phyloP scores from a whole-genome alignment of 1,140 invertebrate genomes.

The Cheumatopsyche charites region DNA sequence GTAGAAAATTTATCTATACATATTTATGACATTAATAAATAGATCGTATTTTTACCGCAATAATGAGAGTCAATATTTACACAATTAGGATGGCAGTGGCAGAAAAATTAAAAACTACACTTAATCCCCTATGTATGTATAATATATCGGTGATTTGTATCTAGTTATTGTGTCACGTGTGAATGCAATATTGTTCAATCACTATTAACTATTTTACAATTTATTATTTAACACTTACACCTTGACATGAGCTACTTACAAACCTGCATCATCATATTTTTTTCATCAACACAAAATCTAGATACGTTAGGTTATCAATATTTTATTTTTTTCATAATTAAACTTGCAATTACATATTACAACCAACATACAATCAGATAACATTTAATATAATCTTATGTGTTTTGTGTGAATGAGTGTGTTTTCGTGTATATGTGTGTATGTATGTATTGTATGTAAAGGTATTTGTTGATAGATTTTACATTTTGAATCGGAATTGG shows the following conservation, averaged over 20 bases:
- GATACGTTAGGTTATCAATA: conserved; percentile 9
- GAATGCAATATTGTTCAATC: conserved; percentile 25
- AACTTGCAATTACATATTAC: conserved; percentile 18
- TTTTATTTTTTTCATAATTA: not conserved
- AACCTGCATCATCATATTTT: conserved; percentile 23
- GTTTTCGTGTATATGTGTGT: too few species aligned
- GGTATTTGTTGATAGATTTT: too few species aligned
- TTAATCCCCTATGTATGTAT: conserved; percentile 32
- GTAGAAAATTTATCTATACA: too few species aligned
- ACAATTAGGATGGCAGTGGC: conserved; percentile 46
- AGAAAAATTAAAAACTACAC: conserved; percentile 44
- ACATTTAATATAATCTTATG: conserved; percentile 34
- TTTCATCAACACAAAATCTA: conserved; percentile 39
- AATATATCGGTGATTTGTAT: conserved; percentile 39
- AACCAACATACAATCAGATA: conserved; percentile 26
- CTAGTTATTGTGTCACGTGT: conserved; percentile 47
- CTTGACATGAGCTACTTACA: conserved; percentile 31
- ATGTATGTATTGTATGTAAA: not conserved
- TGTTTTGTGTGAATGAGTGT: conserved; percentile 2
- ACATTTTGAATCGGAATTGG: too few species aligned
- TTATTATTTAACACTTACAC: conserved; percentile 14
- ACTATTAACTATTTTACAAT: not conserved
- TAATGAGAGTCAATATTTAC: conserved; percentile 30
- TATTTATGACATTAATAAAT: too few species aligned
- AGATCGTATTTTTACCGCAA: conserved; percentile 8